phyloP scores from a whole-genome alignment of 1,140 invertebrate species.

The Archivesica marissinica region DNA sequence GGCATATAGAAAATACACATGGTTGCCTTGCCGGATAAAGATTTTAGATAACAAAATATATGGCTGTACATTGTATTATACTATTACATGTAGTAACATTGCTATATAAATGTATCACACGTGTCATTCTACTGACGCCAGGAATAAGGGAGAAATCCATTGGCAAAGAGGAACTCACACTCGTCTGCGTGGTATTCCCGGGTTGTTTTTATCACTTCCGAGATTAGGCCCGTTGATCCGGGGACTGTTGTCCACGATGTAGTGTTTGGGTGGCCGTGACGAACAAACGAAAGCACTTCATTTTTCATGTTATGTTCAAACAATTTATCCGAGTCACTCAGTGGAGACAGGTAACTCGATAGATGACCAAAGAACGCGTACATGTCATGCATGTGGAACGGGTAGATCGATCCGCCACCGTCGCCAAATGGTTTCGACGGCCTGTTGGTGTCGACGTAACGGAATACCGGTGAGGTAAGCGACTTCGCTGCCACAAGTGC shows the following conservation, averaged over 20 bases:
- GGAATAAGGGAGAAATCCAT: slow-evolving; percentile 19
- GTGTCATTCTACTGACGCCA: slow-evolving; percentile 25
- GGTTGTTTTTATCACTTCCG: neutral
- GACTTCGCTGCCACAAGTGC: neutral
- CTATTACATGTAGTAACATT: no score
- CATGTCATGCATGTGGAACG: slow-evolving; percentile 14
- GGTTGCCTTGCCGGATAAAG: no score
- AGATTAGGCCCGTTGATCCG: slow-evolving; percentile 25
- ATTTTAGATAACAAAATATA: no score
- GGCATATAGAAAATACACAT: no score
- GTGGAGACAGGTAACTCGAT: neutral
- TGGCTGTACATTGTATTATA: no score
- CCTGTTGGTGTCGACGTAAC: slow-evolving; percentile 28
- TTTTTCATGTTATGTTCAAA: slow-evolving; percentile 35
- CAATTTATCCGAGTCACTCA: slow-evolving; percentile 5
- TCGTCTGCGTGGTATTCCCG: slow-evolving; percentile 8
- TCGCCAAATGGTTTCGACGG: slow-evolving; percentile 25
- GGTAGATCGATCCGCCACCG: neutral
- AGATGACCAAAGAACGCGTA: slow-evolving; percentile 32
- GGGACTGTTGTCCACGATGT: slow-evolving; percentile 3
- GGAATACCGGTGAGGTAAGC: slow-evolving; percentile 37
- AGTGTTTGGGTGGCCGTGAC: slow-evolving; percentile 18
- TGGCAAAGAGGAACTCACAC: slow-evolving; percentile 35
- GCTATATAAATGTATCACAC: no score
- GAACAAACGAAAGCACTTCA: slow-evolving; percentile 44